A percentile compares a stretch with the other conserved stretches of the same genome.
Conservation (phyloP, 2,113 vertebrate species). For the Eulacestoma nigropectus region DNA sequence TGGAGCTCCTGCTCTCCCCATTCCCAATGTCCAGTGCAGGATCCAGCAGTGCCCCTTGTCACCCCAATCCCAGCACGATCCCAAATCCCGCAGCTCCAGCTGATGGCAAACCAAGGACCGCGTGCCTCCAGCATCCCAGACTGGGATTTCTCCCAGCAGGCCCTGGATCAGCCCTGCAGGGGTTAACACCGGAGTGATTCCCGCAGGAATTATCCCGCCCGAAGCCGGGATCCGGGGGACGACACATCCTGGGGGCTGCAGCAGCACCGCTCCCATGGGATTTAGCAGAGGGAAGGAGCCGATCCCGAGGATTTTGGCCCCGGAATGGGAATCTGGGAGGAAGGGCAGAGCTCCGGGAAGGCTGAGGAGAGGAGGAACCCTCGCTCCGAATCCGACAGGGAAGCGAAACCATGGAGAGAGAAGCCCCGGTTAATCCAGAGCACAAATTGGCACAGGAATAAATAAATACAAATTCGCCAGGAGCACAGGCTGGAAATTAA, state of each 20-base stretch:
- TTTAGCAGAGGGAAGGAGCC: neutral
- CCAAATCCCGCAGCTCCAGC: neutral
- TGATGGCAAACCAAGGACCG: neutral
- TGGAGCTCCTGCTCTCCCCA: neutral
- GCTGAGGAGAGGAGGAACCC: neutral
- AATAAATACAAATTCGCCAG: neutral
- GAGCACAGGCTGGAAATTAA: neutral
- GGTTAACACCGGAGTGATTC: neutral
- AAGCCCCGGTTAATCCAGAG: slow-evolving; percentile 7
- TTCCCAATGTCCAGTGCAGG: neutral
- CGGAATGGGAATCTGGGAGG: neutral
- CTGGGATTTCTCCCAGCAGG: neutral
- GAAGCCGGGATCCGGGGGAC: neutral
- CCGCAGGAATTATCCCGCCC: neutral
- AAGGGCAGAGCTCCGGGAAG: neutral
- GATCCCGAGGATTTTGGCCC: neutral
- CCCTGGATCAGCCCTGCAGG: neutral
- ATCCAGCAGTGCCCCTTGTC: no score
- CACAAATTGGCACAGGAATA: slow-evolving; percentile 8
- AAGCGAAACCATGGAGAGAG: neutral
- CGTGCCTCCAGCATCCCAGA: neutral
- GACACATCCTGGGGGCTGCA: neutral
- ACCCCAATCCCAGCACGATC: neutral
- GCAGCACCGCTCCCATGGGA: neutral
- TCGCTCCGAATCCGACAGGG: neutral